Evolutionary conservation across 2,888 invertebrate genomes (phyloP).

Genomic region (Orgyia antiqua): DNA sequence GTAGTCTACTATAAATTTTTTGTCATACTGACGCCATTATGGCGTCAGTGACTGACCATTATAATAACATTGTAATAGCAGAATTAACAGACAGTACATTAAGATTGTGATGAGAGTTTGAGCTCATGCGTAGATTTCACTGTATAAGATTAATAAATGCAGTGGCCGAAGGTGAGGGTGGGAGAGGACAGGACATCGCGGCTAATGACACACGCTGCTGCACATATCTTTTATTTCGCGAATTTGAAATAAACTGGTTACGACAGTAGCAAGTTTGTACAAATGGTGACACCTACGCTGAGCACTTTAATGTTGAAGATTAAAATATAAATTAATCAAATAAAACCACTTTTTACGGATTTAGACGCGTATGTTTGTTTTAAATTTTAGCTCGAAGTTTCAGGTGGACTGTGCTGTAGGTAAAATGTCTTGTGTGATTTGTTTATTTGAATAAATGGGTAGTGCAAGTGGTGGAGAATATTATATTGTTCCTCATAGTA

Average conservation of each 20-base stretch:
- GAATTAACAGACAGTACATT: conserved; percentile 1
- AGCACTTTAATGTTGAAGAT: background rate
- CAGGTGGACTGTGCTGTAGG: no score
- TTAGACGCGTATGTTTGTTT: no score
- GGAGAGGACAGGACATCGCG: conserved; percentile 35
- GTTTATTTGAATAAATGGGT: no score
- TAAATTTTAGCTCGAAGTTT: no score
- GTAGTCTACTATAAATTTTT: no score
- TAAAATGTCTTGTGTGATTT: no score
- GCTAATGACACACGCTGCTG: conserved; percentile 72
- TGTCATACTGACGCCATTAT: no score
- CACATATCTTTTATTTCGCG: conserved; percentile 69
- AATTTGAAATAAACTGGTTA: conserved; percentile 71
- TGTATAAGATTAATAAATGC: conserved; percentile 75
- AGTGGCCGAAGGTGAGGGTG: conserved; percentile 32
- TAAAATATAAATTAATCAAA: no score
- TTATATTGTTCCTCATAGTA: background rate
- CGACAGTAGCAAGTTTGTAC: conserved; percentile 24
- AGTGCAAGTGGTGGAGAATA: background rate
- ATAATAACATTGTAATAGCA: no score
- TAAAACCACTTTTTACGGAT: no score
- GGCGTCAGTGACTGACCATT: no score
- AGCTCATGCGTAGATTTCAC: conserved; percentile 68
- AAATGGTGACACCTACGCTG: conserved; percentile 11
- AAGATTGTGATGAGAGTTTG: conserved; percentile 16